A percentile compares a stretch with the other conserved stretches of the same genome.
Conservation (phyloP, 2,797 vertebrate genomes). For the Picus viridis region DNA sequence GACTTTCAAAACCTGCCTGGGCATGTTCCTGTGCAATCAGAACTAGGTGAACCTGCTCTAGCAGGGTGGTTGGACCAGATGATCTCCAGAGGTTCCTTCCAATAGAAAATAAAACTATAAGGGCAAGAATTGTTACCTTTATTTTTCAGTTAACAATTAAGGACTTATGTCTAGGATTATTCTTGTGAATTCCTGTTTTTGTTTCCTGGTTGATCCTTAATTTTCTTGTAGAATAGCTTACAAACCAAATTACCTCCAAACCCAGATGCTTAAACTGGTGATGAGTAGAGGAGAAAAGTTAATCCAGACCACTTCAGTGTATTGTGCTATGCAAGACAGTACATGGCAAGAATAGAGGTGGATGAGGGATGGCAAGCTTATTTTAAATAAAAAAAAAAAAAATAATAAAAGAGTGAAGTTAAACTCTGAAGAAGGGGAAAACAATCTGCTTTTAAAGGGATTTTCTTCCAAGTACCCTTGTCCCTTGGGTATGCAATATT, state of each 20-base stretch:
- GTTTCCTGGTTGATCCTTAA: neutral
- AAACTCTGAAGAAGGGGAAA: neutral
- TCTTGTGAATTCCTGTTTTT: neutral
- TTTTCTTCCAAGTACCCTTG: constrained; percentile 32
- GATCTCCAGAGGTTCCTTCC: too few relatives aligned
- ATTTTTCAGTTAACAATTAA: too few relatives aligned
- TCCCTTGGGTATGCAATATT: constrained; percentile 29
- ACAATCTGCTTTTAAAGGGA: constrained; percentile 34
- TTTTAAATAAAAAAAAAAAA: neutral
- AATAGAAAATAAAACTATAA: neutral
- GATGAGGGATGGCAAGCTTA: neutral
- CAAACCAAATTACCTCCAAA: neutral
- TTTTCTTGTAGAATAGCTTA: neutral
- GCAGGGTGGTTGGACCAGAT: too few relatives aligned
- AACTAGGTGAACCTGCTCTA: too few relatives aligned
- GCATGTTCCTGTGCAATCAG: too few relatives aligned
- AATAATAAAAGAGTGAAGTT: neutral
- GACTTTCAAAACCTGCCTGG: too few relatives aligned
- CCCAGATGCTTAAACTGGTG: neutral
- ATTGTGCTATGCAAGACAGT: neutral
- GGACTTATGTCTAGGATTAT: neutral
- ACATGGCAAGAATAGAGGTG: neutral
- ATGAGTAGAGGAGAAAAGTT: neutral
- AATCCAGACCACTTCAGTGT: neutral
- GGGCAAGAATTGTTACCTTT: neutral